These are phyloP conservation scores for Myrmophylax atrothorax DNA, from an alignment of 2,113 vertebrate genomes.

Conservation along the genomic window DNA sequence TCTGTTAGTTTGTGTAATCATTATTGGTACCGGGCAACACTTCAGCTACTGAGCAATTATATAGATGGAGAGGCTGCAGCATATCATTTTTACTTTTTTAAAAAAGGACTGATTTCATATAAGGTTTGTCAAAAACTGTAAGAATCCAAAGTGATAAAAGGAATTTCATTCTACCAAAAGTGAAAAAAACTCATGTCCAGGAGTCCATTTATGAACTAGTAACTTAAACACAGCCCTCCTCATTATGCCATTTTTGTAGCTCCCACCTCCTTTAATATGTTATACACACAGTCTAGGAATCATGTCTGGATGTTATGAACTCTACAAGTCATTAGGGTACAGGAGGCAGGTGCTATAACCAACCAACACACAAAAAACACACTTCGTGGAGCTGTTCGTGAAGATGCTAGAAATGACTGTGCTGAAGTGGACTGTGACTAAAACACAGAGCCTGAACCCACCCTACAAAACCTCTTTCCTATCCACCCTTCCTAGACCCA, in stretches of 20 bases:
- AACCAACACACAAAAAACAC: not conserved
- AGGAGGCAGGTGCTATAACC: not conserved
- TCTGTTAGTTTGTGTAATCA: too few relatives aligned
- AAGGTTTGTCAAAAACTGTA: not conserved
- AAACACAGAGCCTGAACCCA: not conserved
- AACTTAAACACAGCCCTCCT: not conserved
- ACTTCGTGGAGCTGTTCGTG: not conserved
- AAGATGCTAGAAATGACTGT: not conserved
- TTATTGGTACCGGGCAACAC: too few relatives aligned
- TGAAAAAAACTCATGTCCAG: fast-evolving
- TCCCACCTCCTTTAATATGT: not conserved
- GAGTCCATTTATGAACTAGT: not conserved
- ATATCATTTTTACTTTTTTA: not conserved
- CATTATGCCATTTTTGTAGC: not conserved
- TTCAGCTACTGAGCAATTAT: not conserved
- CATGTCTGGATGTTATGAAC: not conserved
- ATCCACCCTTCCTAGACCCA: not conserved
- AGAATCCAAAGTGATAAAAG: not conserved
- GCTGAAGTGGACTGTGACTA: not conserved
- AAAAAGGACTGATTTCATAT: not conserved
- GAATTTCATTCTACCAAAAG: not conserved
- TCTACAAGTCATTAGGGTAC: not conserved
- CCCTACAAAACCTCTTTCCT: not conserved
- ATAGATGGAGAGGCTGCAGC: not conserved
- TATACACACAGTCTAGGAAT: not conserved